These are phyloP conservation scores for Chiridota heheva DNA, from an alignment of 35 echinoderm and acorn worm species.

Conservation along the genomic window DNA sequence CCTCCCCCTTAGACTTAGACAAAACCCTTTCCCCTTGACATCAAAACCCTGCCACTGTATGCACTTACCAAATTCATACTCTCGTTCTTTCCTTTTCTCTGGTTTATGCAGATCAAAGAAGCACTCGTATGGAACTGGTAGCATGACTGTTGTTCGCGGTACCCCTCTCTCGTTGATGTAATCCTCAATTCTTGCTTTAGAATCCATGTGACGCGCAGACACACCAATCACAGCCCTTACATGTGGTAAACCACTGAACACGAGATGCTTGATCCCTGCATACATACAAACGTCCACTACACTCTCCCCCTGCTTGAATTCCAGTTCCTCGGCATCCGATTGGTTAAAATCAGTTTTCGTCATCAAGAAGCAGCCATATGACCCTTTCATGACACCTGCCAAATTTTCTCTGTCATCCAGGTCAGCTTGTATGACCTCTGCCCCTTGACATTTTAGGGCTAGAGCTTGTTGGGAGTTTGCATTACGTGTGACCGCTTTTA, in stretches of 20 bases:
- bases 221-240: conserved; percentile 68
- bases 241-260: conserved; percentile 62
- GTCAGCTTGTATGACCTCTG: conserved; percentile 60
- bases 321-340: conserved; percentile 57
- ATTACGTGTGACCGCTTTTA: conserved; percentile 57
- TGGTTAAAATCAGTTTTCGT: conserved; percentile 54
- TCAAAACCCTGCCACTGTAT: too few species aligned
- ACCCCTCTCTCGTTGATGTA: conserved; percentile 85
- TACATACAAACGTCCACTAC: conserved; percentile 75
- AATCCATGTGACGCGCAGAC: conserved; percentile 62
- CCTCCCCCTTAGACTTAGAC: too few species aligned
- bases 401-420: conserved; percentile 65
- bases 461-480: conserved; percentile 40
- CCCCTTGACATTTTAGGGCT: conserved; percentile 7
- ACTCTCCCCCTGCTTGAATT: conserved; percentile 69
- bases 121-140: conserved; percentile 71
- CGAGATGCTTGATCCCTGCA: conserved; percentile 65
- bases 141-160: conserved; percentile 72
- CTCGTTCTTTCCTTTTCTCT: conserved; percentile 49
- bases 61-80: conserved; percentile 63
- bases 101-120: conserved; percentile 45
- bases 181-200: conserved; percentile 77
- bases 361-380: conserved; percentile 74
- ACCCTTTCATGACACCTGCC: conserved; percentile 53
- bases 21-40: too few species aligned